Percentiles rank a stretch among this genome's conserved stretches.
Conservation (phyloP, 2,113 vertebrate species). For the Corythaeola cristata region DNA sequence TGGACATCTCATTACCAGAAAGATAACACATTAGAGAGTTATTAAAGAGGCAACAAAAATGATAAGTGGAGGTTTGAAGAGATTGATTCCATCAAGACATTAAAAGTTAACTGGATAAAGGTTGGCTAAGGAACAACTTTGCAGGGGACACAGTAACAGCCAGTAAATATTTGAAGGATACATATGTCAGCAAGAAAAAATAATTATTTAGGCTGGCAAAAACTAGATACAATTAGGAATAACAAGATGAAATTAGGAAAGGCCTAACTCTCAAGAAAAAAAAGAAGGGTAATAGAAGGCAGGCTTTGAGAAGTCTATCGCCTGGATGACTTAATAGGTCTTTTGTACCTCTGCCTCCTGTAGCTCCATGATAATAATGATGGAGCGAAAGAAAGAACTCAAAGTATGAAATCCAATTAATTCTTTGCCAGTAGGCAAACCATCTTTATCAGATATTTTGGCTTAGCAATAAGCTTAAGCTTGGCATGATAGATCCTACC, state of each 20-base stretch:
- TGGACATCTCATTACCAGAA: conserved; percentile 44
- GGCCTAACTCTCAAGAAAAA: not conserved
- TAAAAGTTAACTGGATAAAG: conserved; percentile 2
- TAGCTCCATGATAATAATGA: conserved; percentile 56
- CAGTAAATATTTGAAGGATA: conserved; percentile 4
- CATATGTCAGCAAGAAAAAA: not conserved
- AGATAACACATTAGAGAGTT: conserved; percentile 40
- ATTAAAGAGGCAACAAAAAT: conserved; percentile 30
- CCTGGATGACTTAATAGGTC: conserved; percentile 50
- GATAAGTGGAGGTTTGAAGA: conserved; percentile 15
- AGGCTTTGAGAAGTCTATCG: conserved; percentile 21
- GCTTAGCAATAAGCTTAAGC: conserved; percentile 63
- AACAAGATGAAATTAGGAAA: conserved; percentile 36
- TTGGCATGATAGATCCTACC: conserved; percentile 69
- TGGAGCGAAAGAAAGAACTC: conserved; percentile 8
- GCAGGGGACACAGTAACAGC: not conserved
- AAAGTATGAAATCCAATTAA: conserved; percentile 70
- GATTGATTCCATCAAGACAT: not conserved
- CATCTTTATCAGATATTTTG: conserved; percentile 63
- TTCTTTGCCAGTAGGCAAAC: conserved; percentile 66
- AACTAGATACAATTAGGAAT: not conserved
- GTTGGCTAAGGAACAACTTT: conserved; percentile 3
- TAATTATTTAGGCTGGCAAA: not conserved
- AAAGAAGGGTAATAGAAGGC: not conserved
- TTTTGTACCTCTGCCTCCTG: conserved; percentile 57